Percentiles rank a stretch among this genome's conserved stretches.
These are phyloP conservation scores for Poecile atricapillus DNA, from an alignment of 2,113 vertebrate species.

Conservation along the genomic window DNA sequence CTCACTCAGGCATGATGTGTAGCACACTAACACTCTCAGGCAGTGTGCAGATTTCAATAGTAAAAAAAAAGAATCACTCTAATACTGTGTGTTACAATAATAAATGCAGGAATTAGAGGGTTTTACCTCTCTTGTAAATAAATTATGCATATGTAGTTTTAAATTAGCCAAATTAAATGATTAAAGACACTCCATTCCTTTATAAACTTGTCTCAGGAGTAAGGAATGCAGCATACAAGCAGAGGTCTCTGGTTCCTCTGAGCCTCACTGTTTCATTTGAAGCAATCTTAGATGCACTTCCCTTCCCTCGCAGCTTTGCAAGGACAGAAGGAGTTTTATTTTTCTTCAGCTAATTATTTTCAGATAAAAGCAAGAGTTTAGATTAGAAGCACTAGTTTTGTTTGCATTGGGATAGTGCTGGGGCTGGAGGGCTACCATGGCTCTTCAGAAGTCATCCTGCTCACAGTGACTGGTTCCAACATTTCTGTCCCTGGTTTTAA, in stretches of 20 bases:
- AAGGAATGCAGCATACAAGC: slow-evolving; percentile 9
- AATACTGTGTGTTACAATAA: slow-evolving; percentile 77
- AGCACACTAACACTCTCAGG: slow-evolving; percentile 75
- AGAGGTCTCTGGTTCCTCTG: slow-evolving; percentile 37
- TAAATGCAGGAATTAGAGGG: slow-evolving; percentile 83
- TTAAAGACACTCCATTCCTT: slow-evolving; percentile 85
- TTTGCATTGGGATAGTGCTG: not conserved
- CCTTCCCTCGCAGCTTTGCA: not conserved
- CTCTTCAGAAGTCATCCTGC: not conserved
- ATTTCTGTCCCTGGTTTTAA: not conserved
- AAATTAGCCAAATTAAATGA: slow-evolving; percentile 87
- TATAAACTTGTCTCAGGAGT: slow-evolving; percentile 80
- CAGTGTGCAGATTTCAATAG: slow-evolving; percentile 66
- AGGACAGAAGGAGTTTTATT: slow-evolving; percentile 6
- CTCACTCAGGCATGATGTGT: slow-evolving; percentile 63
- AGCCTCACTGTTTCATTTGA: slow-evolving; percentile 18
- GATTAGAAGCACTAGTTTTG: not conserved
- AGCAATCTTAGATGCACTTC: slow-evolving; percentile 3
- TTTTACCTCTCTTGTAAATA: slow-evolving; percentile 80
- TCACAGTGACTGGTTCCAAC: not conserved
- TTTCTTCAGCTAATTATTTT: slow-evolving; percentile 31
- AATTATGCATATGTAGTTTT: slow-evolving; percentile 81
- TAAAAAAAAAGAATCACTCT: slow-evolving; percentile 68
- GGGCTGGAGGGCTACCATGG: not conserved
- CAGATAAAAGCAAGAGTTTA: not conserved